Percentiles rank a stretch among this genome's conserved stretches.
phyloP scores from a whole-genome alignment of 2,797 vertebrate genomes.

The Buceros bicornis region DNA sequence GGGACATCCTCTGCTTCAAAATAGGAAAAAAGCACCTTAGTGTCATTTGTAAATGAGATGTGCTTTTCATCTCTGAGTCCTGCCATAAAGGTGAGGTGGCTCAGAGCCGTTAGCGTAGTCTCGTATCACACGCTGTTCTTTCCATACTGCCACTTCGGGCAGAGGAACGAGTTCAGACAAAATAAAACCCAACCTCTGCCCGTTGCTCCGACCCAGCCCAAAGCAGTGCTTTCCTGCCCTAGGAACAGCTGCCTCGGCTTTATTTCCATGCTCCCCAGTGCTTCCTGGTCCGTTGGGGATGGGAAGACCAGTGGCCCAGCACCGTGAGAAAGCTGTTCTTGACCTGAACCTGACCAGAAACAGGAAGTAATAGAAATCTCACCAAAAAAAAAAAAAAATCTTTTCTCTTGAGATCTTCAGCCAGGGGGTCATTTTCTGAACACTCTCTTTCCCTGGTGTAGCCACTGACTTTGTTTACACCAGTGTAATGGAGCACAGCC shows the following conservation, averaged over 20 bases:
- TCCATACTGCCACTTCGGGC: not conserved
- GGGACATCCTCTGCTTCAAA: not conserved
- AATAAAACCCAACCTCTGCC: conserved; percentile 49
- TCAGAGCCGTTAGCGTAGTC: not conserved
- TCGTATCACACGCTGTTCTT: not conserved
- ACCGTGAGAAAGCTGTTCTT: conserved; percentile 70
- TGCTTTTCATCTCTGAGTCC: not conserved
- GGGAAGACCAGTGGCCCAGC: conserved; percentile 48
- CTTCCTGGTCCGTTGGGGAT: not conserved
- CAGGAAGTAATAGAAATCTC: conserved; percentile 68
- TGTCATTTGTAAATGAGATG: not conserved
- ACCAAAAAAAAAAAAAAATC: not conserved
- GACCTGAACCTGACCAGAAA: conserved; percentile 74
- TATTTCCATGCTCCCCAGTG: conserved; percentile 49
- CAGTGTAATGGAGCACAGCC: conserved; percentile 40
- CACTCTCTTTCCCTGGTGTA: conserved; percentile 51
- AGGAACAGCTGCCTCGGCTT: not conserved
- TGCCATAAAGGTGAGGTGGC: not conserved
- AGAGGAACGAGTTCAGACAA: conserved; percentile 60
- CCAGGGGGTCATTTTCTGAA: conserved; percentile 41
- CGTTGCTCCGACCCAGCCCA: not conserved
- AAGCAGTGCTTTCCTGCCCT: not conserved
- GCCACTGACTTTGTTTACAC: conserved; percentile 61
- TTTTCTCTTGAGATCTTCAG: conserved; percentile 66
- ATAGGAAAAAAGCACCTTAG: not conserved